Conservation (phyloP, 1,140 invertebrate species). For the Hyposmocoma kahamanoa region DNA sequence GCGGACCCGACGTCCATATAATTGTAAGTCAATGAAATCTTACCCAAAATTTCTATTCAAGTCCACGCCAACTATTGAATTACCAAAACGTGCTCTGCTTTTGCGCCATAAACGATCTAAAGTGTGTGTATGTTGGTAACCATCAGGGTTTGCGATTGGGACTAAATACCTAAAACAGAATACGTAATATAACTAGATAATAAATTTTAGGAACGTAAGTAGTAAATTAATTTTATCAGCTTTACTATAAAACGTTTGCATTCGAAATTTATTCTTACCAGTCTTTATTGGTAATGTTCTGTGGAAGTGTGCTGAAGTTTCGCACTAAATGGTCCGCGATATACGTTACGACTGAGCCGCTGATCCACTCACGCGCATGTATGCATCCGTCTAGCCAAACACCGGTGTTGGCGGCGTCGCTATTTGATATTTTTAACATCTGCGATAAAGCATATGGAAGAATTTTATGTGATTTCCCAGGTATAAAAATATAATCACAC, state of each 20-base stretch:
- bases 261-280: conserved; percentile 27
- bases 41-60: conserved; percentile 79
- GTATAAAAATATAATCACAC: too few species aligned
- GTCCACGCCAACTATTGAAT: conserved; percentile 76
- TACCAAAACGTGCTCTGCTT: conserved; percentile 69
- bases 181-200: too few species aligned
- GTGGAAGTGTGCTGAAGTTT: conserved; percentile 39
- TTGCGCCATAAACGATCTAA: conserved; percentile 83
- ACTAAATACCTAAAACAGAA: conserved; percentile 81
- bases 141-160: conserved; percentile 83
- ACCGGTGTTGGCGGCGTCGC: conserved; percentile 63
- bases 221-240: too few species aligned
- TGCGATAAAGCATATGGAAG: conserved; percentile 32
- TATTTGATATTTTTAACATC: conserved; percentile 63
- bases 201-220: too few species aligned
- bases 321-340: conserved; percentile 49
- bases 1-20: too few species aligned
- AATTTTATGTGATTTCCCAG: conserved; percentile 9
- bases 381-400: conserved; percentile 77
- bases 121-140: conserved; percentile 77
- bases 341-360: conserved; percentile 77
- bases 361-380: conserved; percentile 81
- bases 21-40: background rate
- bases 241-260: too few species aligned
- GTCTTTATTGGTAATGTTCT: conserved; percentile 54